A percentile compares a stretch with the other conserved stretches of the same genome.
phyloP scores from a whole-genome alignment of 1,140 invertebrate genomes.

The Pseudomyrmex dendroicus region DNA sequence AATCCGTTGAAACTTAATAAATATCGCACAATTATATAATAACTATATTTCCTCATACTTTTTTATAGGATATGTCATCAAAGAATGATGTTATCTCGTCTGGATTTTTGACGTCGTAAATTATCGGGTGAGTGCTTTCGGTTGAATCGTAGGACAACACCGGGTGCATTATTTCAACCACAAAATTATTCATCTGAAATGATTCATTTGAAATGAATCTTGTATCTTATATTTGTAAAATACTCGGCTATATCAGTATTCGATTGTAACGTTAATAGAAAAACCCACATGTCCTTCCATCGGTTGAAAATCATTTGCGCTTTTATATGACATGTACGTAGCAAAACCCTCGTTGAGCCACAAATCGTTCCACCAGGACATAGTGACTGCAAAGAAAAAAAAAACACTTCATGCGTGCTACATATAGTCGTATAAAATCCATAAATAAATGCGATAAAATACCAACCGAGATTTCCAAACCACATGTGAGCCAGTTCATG shows the following conservation, averaged over 20 bases:
- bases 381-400: constrained; percentile 89
- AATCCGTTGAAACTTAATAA: background rate
- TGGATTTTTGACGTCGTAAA: constrained; percentile 92
- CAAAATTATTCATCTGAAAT: constrained; percentile 89
- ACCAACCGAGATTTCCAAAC: constrained; percentile 93
- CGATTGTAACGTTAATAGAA: background rate
- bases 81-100: constrained; percentile 97
- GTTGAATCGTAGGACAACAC: constrained; percentile 92
- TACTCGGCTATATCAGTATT: background rate
- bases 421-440: background rate
- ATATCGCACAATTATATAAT: background rate
- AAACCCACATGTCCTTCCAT: constrained; percentile 93
- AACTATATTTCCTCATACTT: constrained; percentile 86
- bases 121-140: constrained; percentile 94
- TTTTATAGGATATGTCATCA: constrained; percentile 96
- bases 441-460: constrained; percentile 11
- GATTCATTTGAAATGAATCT: background rate
- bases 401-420: constrained; percentile 4
- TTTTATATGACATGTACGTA: constrained; percentile 93
- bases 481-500: constrained; percentile 98
- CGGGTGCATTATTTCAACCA: constrained; percentile 89
- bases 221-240: background rate
- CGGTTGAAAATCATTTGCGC: constrained; percentile 89
- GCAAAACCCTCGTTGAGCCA: constrained; percentile 98
- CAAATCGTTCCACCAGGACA: constrained; percentile 97